These are phyloP conservation scores for Colaptes auratus DNA, from an alignment of 2,113 vertebrate genomes.

Conservation along the genomic window DNA sequence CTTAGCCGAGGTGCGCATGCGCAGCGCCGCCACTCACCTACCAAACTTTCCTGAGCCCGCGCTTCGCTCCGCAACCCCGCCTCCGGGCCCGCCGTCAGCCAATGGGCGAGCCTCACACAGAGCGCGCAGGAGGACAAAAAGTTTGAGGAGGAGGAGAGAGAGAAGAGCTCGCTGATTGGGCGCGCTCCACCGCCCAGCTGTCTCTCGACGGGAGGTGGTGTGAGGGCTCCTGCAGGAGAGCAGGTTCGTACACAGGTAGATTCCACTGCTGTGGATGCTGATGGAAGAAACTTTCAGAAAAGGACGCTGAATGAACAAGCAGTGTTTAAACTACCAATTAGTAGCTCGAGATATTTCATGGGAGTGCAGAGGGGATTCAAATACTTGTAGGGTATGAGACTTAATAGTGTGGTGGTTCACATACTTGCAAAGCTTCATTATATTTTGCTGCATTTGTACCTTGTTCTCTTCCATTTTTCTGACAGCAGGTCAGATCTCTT, in stretches of 20 bases:
- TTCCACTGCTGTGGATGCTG: no score
- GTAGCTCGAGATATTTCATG: no score
- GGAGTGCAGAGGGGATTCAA: neutral
- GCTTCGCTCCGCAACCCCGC: neutral
- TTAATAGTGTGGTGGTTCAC: neutral
- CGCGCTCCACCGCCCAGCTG: neutral
- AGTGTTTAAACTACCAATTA: neutral
- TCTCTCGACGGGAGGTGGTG: neutral
- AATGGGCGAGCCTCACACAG: neutral
- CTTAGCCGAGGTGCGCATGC: neutral
- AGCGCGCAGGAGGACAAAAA: no score
- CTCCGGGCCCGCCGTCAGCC: neutral
- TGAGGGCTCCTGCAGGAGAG: no score
- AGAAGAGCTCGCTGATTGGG: neutral
- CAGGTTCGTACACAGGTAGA: no score
- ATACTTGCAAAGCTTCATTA: neutral
- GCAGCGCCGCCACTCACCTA: neutral
- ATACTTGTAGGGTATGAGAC: neutral
- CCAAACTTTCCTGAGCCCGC: neutral
- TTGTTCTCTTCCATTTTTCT: neutral
- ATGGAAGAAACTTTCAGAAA: no score
- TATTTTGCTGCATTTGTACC: neutral
- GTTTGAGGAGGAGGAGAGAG: fast-evolving
- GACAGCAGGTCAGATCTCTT: neutral
- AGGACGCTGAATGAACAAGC: no score